Evolutionary conservation across 2,888 invertebrate genomes (phyloP), one percentile per base, ranked within the genome.

Genomic region (Thymelicus acteon): DNA sequence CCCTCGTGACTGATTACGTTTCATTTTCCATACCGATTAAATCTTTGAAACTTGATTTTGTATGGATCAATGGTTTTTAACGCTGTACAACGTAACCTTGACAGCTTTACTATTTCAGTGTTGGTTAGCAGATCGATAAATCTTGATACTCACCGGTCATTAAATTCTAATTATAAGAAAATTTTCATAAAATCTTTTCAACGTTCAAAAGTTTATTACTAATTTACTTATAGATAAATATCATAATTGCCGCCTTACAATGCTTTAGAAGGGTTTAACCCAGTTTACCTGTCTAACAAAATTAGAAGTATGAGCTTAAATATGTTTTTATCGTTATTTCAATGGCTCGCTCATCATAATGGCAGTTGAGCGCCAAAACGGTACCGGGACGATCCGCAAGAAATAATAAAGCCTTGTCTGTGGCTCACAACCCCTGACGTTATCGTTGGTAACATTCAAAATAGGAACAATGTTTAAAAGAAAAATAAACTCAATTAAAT

Each of bases 381-480:
- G 75, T 78, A 78, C 77, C 72, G 74, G 75, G 76, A 77, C 78
- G 74, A 75, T 73, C 64, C 74, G 71, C 75, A 77, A 79, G 78
- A 80, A 79, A 79, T 75, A 81, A 80, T 79, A 77, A 76, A 73
- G 74, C 76, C 78, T 82, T 79, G 78, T 80, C 75, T 77, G 78
- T 78, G 74, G 71, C 66, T 31, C 24, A 19, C 47, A 19, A 47
- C 15, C 19, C 13, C 19, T n/a, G 48, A 48, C 75, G 60, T 52
- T 37, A 54, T 62, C 60, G 71, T 75, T 76, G 58, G 19, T 39
- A 48, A 60, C 66, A 15, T 60, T 60, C 13, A 19, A 67, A 60
- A 67, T 31, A 58, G 47, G 66, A 66, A 58, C 58, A 60, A 47
- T 24, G 15, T 40, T 58, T 15, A 19, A 37, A 39, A 48, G 24